Conservation (phyloP, 92 coral and sea anemone species). For the Zoanthus sociatus region DNA sequence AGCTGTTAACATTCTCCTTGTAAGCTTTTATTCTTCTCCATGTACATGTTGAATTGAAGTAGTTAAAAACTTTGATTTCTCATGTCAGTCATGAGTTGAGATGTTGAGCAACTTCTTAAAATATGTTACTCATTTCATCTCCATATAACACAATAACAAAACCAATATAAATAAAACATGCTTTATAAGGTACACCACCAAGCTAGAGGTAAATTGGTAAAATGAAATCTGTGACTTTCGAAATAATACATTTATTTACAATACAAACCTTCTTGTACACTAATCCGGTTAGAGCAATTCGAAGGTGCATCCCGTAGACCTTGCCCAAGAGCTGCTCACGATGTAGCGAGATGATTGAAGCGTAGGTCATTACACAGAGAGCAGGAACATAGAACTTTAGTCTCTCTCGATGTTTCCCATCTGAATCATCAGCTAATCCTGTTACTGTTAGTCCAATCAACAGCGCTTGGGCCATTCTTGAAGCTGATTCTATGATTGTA, state of each 20-base stretch:
- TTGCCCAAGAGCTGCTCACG: constrained; percentile 44
- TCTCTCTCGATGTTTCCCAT: constrained; percentile 17
- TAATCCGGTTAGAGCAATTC: constrained; percentile 27
- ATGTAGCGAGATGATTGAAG: constrained; percentile 29
- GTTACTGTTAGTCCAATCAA: constrained; percentile 38
- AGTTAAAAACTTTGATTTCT: no score
- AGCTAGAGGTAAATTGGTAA: no score
- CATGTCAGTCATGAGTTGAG: no score
- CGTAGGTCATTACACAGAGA: constrained; percentile 18
- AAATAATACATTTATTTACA: not conserved
- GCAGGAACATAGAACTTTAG: constrained; percentile 38
- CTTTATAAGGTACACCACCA: no score
- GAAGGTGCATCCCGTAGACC: constrained; percentile 38
- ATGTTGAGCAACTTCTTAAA: no score
- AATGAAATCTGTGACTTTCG: no score
- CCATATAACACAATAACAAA: no score
- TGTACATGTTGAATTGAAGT: no score
- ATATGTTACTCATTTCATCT: no score
- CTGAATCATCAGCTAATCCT: constrained; percentile 13
- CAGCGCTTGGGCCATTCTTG: constrained; percentile 35
- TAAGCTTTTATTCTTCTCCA: no score
- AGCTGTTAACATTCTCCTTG: no score
- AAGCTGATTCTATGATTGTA: constrained; percentile 24
- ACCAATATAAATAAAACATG: no score
- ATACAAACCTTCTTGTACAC: constrained; percentile 23